Evolutionary conservation across 2,797 vertebrate genomes (phyloP).

Genomic region (Anomalospiza imberbis): DNA sequence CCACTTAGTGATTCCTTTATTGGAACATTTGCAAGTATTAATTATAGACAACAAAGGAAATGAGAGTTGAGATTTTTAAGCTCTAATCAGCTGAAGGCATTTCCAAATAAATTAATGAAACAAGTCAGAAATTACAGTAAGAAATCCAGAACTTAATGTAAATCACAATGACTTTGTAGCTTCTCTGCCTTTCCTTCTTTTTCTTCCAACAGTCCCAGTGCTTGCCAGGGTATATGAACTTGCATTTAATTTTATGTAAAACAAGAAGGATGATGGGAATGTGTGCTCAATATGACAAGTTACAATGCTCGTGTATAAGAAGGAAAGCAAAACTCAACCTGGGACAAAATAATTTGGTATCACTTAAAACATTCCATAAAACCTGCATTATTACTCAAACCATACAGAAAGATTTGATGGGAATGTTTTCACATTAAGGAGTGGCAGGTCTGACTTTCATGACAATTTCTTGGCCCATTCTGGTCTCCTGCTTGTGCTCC

Average conservation of each 20-base stretch:
- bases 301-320: neutral
- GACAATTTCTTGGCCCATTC: neutral
- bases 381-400: neutral
- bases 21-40: constrained; percentile 8
- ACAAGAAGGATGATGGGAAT: neutral
- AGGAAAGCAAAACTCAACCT: neutral
- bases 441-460: neutral
- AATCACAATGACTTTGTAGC: neutral
- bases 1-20: neutral
- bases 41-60: neutral
- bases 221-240: neutral
- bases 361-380: neutral
- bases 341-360: neutral
- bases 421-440: neutral
- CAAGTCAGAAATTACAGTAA: neutral
- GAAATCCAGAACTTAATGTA: neutral
- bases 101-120: constrained; percentile 54
- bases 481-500: neutral
- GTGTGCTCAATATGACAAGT: neutral
- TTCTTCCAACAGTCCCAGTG: neutral
- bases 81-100: constrained; percentile 29
- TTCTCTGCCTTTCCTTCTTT: neutral
- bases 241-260: neutral
- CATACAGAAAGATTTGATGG: neutral
- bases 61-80: neutral